Conservation (phyloP, 2,797 vertebrate genomes). For the Chrosomus eos region DNA sequence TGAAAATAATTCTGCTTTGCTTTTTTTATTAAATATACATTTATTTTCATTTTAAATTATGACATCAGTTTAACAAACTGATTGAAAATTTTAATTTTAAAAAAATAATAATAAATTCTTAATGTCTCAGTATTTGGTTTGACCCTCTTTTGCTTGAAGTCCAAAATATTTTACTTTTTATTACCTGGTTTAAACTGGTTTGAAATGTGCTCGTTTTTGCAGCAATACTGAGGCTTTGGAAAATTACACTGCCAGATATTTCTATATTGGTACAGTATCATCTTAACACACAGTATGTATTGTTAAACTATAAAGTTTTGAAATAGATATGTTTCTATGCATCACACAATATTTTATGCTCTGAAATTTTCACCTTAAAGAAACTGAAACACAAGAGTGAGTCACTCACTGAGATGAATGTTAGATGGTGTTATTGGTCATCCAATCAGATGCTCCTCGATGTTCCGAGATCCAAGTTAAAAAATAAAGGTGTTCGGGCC, state of each 20-base stretch:
- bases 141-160: background rate
- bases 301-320: conserved; percentile 17
- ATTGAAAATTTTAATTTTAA: background rate
- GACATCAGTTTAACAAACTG: background rate
- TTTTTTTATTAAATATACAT: background rate
- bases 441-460: background rate
- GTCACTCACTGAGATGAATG: background rate
- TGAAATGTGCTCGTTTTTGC: background rate
- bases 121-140: background rate
- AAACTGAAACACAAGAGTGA: conserved; percentile 1
- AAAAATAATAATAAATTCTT: too few species aligned
- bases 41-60: background rate
- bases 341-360: background rate
- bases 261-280: background rate
- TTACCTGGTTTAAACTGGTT: background rate
- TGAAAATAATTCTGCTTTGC: background rate
- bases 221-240: background rate
- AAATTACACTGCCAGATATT: background rate
- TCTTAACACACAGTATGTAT: background rate
- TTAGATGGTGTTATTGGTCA: background rate
- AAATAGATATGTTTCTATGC: conserved; percentile 3
- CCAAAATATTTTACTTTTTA: background rate
- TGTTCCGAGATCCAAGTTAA: background rate
- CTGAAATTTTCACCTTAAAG: background rate
- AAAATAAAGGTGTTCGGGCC: background rate